Base-by-base conservation (phyloP, 1,140 invertebrate species). In the Eciton burchellii region DNA sequence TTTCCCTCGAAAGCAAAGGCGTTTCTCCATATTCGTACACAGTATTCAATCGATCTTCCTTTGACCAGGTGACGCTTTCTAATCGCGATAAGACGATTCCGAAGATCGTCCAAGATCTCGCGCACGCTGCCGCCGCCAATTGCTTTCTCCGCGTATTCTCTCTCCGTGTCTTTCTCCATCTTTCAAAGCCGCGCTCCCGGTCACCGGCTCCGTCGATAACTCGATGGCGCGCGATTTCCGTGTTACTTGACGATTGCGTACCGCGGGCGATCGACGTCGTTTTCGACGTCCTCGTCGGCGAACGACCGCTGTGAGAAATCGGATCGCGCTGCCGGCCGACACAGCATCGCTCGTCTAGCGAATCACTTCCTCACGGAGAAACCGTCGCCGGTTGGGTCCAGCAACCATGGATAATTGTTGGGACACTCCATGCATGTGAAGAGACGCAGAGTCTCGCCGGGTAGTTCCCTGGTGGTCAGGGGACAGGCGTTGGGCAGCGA, bases 371-470 rank as follows among this genome's bases (percentile, higher is more conserved):
- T 97, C 88, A 96, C 96, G 87, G 97, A 97, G 94, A 98, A 98
- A 89, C 98, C 98, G 94, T 99, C 98, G 87, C 98, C 98, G 86
- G 98, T 99, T 72, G 98, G 98, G 94, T 99, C 98, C 85, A 98
- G 95, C 89, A 99, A 96, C 98, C 98, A 99, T 35, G 98, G 98
- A 92, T 99, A 99, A 93, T 98, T 98, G 89, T 98, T 98, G 57
- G 98, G 98, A 93, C 98, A 99, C 93, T 98, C 98, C 97, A 98
- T 98, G 93, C 98, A 99, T 59, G 98, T 99, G 94, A 98, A 98
- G 49, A 99, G 95, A 91, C 98, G 96, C 24, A 98, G 95, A 41
- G 97, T 99, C 94, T 99, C 98, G 81, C 98, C 98, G 56, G 98
- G 98, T 84, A 99, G 94, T 94, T 99, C 98, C 84, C 98, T 94